A percentile compares a stretch with the other conserved stretches of the same genome.
phyloP scores from a whole-genome alignment of 2,113 vertebrate genomes.

The Poeciliopsis occidentalis region DNA sequence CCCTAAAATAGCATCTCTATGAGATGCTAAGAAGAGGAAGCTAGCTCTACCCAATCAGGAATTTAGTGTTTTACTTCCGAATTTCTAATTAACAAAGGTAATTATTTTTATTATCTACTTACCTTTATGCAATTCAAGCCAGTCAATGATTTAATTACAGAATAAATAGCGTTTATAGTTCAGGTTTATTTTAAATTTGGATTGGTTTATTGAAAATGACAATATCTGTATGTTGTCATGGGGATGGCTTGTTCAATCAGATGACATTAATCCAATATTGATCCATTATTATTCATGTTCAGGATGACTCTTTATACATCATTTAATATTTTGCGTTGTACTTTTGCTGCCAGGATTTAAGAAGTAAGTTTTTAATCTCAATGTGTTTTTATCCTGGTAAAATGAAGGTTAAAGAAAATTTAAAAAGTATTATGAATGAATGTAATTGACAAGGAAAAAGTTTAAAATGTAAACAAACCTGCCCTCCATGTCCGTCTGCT shows the following conservation, averaged over 20 bases:
- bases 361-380: too few relatives aligned
- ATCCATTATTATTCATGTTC: neutral
- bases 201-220: neutral
- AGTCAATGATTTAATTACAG: neutral
- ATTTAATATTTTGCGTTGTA: too few relatives aligned
- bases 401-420: too few relatives aligned
- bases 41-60: slow-evolving; percentile 14
- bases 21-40: slow-evolving; percentile 40
- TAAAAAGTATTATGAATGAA: neutral
- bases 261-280: neutral
- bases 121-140: too few relatives aligned
- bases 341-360: too few relatives aligned
- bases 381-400: too few relatives aligned
- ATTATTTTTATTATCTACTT: neutral
- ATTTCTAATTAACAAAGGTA: neutral
- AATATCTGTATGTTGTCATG: neutral
- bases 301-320: neutral
- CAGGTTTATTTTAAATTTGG: neutral
- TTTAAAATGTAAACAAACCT: neutral
- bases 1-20: neutral
- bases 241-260: neutral
- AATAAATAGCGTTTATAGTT: neutral
- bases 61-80: neutral
- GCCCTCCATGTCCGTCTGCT: too few relatives aligned
- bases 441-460: too few relatives aligned